phyloP scores from a whole-genome alignment of 2,797 vertebrate genomes.

The Enteromius treurensis region DNA sequence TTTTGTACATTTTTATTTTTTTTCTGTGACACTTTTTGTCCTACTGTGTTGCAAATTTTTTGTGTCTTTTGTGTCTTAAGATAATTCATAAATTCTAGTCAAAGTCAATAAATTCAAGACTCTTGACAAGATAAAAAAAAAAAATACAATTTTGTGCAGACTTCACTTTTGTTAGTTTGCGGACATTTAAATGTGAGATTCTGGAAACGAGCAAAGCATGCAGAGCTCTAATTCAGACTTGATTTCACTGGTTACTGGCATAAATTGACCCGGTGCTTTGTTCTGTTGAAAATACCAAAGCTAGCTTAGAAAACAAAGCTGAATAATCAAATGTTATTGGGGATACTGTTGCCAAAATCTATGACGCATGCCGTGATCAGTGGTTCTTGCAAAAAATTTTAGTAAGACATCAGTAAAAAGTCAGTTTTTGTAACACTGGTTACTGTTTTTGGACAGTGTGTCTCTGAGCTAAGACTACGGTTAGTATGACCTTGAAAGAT shows the following conservation, averaged over 20 bases:
- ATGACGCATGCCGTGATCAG: not conserved
- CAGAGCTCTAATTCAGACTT: not conserved
- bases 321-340: not conserved
- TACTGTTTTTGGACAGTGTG: not conserved
- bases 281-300: not conserved
- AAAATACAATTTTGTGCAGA: too few species aligned
- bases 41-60: too few species aligned
- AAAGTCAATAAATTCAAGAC: too few species aligned
- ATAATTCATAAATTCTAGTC: too few species aligned
- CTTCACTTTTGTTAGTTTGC: too few species aligned
- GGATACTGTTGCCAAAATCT: not conserved
- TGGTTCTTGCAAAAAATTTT: not conserved
- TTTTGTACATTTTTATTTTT: too few species aligned
- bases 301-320: not conserved
- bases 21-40: too few species aligned
- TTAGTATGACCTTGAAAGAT: not conserved
- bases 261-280: not conserved
- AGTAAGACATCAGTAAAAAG: not conserved
- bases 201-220: too few species aligned
- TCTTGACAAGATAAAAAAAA: too few species aligned
- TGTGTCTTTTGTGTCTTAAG: too few species aligned
- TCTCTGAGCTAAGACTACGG: not conserved
- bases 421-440: not conserved
- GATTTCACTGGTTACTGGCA: slow-evolving; percentile 1
- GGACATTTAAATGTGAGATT: too few species aligned